A percentile compares a stretch with the other conserved stretches of the same genome.
These are phyloP conservation scores for Lycocerus yunnanus DNA, from an alignment of 2,888 invertebrate species.

Conservation along the genomic window DNA sequence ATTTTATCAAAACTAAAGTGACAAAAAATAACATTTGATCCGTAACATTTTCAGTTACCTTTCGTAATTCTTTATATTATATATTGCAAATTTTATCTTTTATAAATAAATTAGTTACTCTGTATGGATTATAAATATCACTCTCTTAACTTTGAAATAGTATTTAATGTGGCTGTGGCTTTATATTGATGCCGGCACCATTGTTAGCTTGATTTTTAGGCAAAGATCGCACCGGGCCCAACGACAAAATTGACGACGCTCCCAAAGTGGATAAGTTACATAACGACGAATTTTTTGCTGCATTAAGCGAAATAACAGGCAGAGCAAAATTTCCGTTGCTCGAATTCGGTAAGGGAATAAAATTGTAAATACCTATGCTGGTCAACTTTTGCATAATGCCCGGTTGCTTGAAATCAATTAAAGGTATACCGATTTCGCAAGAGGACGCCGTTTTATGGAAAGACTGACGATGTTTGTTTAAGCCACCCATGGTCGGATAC, in stretches of 20 bases:
- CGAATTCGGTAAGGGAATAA: slow-evolving; percentile 71
- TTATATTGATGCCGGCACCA: background rate
- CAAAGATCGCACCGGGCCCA: slow-evolving; percentile 67
- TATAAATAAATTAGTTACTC: background rate
- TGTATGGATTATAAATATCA: background rate
- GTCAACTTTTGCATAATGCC: slow-evolving; percentile 67
- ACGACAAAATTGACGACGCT: slow-evolving; percentile 70
- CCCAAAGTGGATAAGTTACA: slow-evolving; percentile 66
- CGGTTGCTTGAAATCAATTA: slow-evolving; percentile 73
- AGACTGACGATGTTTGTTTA: slow-evolving; percentile 68
- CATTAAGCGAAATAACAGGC: slow-evolving; percentile 68
- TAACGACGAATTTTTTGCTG: slow-evolving; percentile 60
- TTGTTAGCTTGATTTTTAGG: slow-evolving; percentile 30
- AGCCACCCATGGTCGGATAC: slow-evolving; percentile 66
- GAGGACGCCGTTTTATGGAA: slow-evolving; percentile 62
- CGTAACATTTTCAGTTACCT: background rate
- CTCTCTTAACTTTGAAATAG: background rate
- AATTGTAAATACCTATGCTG: slow-evolving; percentile 72
- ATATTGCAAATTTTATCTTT: background rate
- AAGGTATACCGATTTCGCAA: slow-evolving; percentile 72
- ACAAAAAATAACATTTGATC: background rate
- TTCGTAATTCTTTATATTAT: background rate
- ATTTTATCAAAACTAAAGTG: background rate
- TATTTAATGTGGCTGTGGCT: background rate
- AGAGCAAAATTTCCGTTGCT: slow-evolving; percentile 69